Base-by-base conservation (phyloP, 1,140 invertebrate species). In the Phthorimaea operculella region DNA sequence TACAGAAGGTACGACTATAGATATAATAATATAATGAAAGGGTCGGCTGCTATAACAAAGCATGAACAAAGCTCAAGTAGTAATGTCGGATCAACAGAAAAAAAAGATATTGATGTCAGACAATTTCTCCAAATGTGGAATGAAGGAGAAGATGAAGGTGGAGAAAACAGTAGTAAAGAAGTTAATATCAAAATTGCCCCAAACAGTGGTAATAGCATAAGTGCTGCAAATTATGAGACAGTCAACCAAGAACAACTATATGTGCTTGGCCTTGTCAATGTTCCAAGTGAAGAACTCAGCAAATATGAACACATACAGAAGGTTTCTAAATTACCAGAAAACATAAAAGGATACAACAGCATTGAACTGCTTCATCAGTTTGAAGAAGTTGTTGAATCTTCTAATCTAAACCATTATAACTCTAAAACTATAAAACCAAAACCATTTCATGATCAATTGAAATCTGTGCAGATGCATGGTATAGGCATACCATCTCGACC, bases 261-360 rank as follows among this genome's bases (percentile, higher is more conserved):
- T 70, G 83, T 86, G 39, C 73, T 87, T 36, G 85, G 80, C 36
- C 74, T 80, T 55, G 77, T 84, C 1, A 82, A 77, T 74, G 81
- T 87, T 47, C 71, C 84, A 51, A 80, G 64, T 67, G 79, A 85
- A 66, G 84, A 86, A 57, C 63, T 85, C 28, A 64, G 65, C 44
- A 86, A 86, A 72, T 86, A 86, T 78, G 79, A 86, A 56, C 85
- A 87, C 61, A 79, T 86, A 59, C 80, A 86, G 70, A 86, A 85
- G 76, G 74, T 87, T 55, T 83, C 82, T 1, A 85, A 86, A 58
- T 66, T 87, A 58, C 85, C 84, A 15, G 83, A 86, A 66, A 86
- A 86, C 67, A 87, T 87, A 33, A 85, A 83, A 68, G 83, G 83
- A 33, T 85, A 82, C 50, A 83, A 76, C 47, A 81, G 64, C 56